phyloP scores from a whole-genome alignment of 2,888 invertebrate species.

The Drosophila trichaetosa region DNA sequence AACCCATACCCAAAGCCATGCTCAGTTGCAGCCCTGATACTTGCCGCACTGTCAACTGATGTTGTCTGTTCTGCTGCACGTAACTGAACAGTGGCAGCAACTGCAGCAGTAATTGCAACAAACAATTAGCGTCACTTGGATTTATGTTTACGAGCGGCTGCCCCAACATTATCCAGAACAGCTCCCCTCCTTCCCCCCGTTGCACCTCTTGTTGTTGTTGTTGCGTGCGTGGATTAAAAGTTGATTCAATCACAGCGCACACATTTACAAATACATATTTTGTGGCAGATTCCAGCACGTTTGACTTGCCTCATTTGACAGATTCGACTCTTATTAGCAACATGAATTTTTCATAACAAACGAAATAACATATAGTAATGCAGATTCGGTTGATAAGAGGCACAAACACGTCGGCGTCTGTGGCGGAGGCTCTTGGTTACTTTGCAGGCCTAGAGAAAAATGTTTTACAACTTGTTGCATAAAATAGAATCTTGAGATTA shows the following conservation, averaged over 20 bases:
- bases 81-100: constrained; percentile 63
- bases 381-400: neutral
- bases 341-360: neutral
- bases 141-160: constrained; percentile 76
- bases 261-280: constrained; percentile 11
- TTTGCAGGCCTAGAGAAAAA: neutral
- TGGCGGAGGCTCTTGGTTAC: neutral
- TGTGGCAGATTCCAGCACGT: constrained; percentile 1
- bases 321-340: neutral
- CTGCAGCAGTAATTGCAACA: constrained; percentile 81
- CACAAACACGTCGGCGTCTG: neutral
- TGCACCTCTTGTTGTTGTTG: neutral
- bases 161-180: constrained; percentile 42
- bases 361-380: neutral
- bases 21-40: constrained; percentile 4
- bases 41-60: constrained; percentile 50
- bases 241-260: constrained; percentile 53
- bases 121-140: constrained; percentile 80
- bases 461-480: neutral
- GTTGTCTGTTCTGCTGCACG: constrained; percentile 54
- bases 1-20: neutral
- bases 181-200: neutral
- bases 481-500: neutral
- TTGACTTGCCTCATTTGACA: neutral
- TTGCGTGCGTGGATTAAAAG: constrained; percentile 20